A percentile compares a stretch with the other conserved stretches of the same genome.
Evolutionary conservation across 2,797 vertebrate species (phyloP).

Genomic region (Oceanodroma leucorhoa): DNA sequence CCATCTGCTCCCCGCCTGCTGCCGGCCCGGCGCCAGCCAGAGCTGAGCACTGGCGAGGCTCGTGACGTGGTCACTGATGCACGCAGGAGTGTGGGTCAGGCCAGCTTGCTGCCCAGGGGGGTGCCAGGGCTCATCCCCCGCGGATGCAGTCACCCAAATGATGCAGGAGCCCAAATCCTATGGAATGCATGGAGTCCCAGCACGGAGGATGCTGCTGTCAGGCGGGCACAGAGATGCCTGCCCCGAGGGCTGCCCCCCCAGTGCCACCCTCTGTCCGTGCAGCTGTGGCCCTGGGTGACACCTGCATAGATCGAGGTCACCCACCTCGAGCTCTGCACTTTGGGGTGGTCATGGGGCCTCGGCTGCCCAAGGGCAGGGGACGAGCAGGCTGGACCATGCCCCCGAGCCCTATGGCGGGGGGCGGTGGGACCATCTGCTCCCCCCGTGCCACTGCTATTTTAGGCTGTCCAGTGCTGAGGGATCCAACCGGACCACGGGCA

Average conservation of each 20-base stretch:
- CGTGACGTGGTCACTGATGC: accelerated
- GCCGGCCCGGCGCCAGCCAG: neutral
- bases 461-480: neutral
- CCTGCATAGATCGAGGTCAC: neutral
- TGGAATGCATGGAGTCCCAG: accelerated
- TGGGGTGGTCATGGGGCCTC: accelerated
- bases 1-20: slow-evolving; percentile 34
- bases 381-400: accelerated
- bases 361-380: neutral
- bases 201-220: neutral
- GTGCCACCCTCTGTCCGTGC: neutral
- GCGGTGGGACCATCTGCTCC: neutral
- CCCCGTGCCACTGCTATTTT: neutral
- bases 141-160: neutral
- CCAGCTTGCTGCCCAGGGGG: neutral
- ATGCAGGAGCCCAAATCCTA: neutral
- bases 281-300: neutral
- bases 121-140: neutral
- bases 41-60: neutral
- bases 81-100: accelerated
- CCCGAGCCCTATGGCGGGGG: neutral
- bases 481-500: neutral
- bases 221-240: neutral
- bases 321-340: neutral
- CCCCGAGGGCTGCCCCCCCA: neutral